Evolutionary conservation across 2,888 invertebrate species (phyloP), one percentile per base, ranked within the genome.

Genomic region (Archips xylosteana): DNA sequence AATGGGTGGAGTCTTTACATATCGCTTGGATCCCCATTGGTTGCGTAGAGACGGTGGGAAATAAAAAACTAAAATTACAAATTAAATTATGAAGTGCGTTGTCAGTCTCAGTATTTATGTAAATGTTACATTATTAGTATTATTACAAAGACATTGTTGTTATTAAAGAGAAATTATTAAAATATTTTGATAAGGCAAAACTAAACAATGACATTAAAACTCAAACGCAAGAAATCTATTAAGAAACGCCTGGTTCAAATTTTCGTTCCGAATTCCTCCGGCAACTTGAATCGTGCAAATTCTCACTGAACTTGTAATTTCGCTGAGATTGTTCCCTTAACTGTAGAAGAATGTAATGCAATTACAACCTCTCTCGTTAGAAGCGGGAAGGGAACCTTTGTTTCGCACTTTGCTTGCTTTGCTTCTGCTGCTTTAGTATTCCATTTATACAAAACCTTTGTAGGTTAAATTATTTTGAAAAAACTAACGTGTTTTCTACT

Each of bases 321-420:
- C 82, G 79, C 85, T 79, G 89, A 87, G 91, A 92, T 92, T 91
- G 88, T 89, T 86, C 89, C 85, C 83, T 85, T 87, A 88, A 89
- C 87, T 83, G 79, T 82, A 80, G 83, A 87, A 88, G 89, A 91
- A 89, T 89, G 87, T 89, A 89, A 91, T 89, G 85, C 88, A 91
- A 92, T 92, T 92, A 89, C 87, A 85, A 77, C 80, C 78, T 83
- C 79, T 81, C 87, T 89, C 85, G 88, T 90, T 89, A 88, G 80
- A 77, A 75, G 75, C 74, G 75, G 70, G 75, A 81, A 78, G 82
- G 74, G 67, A 69, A 74, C 70, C 67, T 78, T 80, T 85, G 84
- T 78, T 78, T 73, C 65, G 39, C 70, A 49, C 80, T 76, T 76
- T 79, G 78, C 76, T 76, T 79, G 78, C 76, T 76, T 78, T 79